A percentile compares a stretch with the other conserved stretches of the same genome.
Evolutionary conservation across 2,888 invertebrate species (phyloP).

Genomic region (Carcina quercana): DNA sequence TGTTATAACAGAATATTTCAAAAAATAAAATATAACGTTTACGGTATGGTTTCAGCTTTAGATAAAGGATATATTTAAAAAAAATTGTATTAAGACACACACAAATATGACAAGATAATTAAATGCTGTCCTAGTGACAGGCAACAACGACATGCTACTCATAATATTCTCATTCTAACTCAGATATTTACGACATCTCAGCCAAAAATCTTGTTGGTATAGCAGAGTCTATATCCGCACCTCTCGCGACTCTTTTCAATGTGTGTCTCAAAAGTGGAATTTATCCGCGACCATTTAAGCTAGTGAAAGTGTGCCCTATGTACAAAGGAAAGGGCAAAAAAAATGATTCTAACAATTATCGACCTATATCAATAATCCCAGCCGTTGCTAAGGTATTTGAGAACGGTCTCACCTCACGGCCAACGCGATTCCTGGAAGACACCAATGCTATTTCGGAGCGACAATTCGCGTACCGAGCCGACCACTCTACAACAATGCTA

Average conservation of each 20-base stretch:
- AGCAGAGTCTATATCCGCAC: neutral
- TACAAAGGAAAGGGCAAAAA: constrained; percentile 1
- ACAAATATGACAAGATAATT: too few relatives aligned
- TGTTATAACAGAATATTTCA: too few relatives aligned
- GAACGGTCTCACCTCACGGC: neutral
- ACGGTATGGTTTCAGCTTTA: too few relatives aligned
- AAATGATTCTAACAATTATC: neutral
- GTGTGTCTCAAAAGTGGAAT: neutral
- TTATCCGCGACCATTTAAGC: neutral
- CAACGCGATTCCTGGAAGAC: neutral
- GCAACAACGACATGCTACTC: too few relatives aligned
- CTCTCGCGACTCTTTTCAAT: neutral
- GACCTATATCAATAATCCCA: neutral
- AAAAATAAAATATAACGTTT: too few relatives aligned
- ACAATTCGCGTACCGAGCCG: neutral
- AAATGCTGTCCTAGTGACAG: too few relatives aligned
- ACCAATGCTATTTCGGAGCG: neutral
- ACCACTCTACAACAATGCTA: neutral
- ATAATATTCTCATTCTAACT: too few relatives aligned
- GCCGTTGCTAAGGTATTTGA: neutral
- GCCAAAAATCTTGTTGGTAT: neutral
- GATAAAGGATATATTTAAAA: too few relatives aligned
- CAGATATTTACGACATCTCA: neutral
- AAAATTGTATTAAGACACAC: too few relatives aligned
- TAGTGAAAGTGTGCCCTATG: neutral